These are phyloP conservation scores for Trematomus bernacchii DNA, from an alignment of 2,797 vertebrate species.

Conservation along the genomic window DNA sequence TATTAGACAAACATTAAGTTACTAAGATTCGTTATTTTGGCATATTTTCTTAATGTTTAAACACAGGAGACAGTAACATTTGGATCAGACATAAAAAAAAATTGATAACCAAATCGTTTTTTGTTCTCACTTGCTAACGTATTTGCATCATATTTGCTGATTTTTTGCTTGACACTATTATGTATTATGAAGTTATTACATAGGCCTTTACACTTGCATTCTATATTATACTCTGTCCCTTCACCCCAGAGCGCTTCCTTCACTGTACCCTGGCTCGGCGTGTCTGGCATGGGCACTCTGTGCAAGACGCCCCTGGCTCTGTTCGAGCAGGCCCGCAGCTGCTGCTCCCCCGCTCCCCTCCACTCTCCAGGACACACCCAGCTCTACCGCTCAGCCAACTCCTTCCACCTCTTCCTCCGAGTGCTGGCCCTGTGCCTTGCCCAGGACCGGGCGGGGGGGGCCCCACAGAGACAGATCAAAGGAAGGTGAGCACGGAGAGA, in stretches of 20 bases:
- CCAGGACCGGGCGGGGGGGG: conserved; percentile 85
- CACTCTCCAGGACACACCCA: conserved; percentile 79
- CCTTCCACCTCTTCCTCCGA: conserved; percentile 95
- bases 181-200: not conserved
- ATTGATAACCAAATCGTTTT: too few relatives aligned
- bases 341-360: conserved; percentile 81
- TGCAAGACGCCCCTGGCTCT: conserved; percentile 90
- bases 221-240: conserved; percentile 25
- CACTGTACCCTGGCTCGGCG: conserved; percentile 92
- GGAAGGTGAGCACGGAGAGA: conserved; percentile 88
- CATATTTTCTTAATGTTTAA: too few relatives aligned
- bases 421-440: conserved; percentile 91
- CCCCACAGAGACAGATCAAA: conserved; percentile 98
- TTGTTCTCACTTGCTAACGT: too few relatives aligned
- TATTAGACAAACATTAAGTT: too few relatives aligned
- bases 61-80: too few relatives aligned
- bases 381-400: conserved; percentile 91
- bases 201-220: not conserved
- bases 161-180: not conserved
- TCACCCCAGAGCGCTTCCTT: conserved; percentile 89
- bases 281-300: conserved; percentile 88
- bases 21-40: too few relatives aligned
- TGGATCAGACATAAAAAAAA: too few relatives aligned
- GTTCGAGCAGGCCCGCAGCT: conserved; percentile 90
- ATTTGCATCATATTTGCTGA: not conserved